Conservation (phyloP, 2,113 vertebrate genomes). For the Strix aluco region DNA sequence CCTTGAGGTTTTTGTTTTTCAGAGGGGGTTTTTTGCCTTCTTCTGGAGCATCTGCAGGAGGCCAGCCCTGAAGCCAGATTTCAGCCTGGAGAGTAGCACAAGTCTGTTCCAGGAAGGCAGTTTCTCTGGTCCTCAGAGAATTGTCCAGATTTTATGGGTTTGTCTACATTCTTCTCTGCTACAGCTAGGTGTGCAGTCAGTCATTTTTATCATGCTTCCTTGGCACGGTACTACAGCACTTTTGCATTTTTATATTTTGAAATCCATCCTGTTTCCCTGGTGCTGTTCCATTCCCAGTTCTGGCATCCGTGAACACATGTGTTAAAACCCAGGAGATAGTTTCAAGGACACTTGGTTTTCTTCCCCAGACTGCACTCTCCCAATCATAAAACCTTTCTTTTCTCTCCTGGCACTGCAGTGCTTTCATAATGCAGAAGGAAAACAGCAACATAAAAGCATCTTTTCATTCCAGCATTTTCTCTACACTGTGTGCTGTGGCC, state of each 20-base stretch:
- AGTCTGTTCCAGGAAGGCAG: not conserved
- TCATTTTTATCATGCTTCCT: not conserved
- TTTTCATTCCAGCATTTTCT: slow-evolving; percentile 31
- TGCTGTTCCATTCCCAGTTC: slow-evolving; percentile 4
- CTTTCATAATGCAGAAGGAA: slow-evolving; percentile 14
- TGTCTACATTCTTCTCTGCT: slow-evolving; percentile 19
- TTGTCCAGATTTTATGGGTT: not conserved
- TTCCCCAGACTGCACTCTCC: not conserved
- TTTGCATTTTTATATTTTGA: not conserved
- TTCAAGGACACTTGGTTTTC: slow-evolving; percentile 44
- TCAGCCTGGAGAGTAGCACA: not conserved
- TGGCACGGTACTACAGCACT: not conserved
- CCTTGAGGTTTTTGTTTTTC: not conserved
- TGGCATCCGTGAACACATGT: not conserved
- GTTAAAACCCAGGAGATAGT: slow-evolving; percentile 27
- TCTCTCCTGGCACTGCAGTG: not conserved
- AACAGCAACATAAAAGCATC: not conserved
- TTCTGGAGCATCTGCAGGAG: not conserved
- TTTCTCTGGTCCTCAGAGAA: not conserved
- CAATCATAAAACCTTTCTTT: slow-evolving; percentile 41
- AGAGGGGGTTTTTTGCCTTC: not conserved
- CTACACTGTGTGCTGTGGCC: fast-evolving
- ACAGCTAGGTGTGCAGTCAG: slow-evolving; percentile 16
- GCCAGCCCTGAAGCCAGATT: not conserved
- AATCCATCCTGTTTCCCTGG: not conserved